Percentiles rank a stretch among this genome's conserved stretches.
Conservation (phyloP, 2,113 vertebrate genomes). For the Chaetodon auriga region DNA sequence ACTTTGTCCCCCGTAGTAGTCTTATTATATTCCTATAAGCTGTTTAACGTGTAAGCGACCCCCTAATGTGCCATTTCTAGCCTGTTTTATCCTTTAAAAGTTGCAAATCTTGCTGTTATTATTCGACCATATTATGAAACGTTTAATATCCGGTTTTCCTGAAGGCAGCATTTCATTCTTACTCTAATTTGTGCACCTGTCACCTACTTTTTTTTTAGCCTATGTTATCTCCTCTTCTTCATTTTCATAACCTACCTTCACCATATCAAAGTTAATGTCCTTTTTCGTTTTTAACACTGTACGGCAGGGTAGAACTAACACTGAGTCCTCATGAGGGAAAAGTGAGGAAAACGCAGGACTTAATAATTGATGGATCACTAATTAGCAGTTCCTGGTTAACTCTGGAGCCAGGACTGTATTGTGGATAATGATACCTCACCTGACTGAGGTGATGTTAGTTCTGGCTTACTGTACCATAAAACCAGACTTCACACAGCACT, state of each 20-base stretch:
- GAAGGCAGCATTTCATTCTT: background rate
- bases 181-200: background rate
- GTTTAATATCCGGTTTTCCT: background rate
- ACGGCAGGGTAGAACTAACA: background rate
- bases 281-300: too few species aligned
- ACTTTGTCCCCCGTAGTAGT: background rate
- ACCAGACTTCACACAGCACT: constrained; percentile 43
- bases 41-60: background rate
- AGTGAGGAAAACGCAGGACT: background rate
- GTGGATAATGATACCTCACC: background rate
- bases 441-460: background rate
- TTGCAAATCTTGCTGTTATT: constrained; percentile 4
- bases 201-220: too few species aligned
- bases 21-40: background rate
- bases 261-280: background rate
- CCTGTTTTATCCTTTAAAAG: constrained; percentile 20
- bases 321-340: background rate
- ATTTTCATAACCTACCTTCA: background rate
- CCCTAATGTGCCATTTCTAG: background rate
- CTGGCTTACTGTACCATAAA: constrained; percentile 48
- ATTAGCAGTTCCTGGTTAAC: constrained; percentile 5
- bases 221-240: background rate
- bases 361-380: constrained; percentile 13
- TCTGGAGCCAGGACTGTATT: background rate
- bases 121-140: too few species aligned